Conservation (phyloP, 2,888 invertebrate genomes). For the Busseola fusca region DNA sequence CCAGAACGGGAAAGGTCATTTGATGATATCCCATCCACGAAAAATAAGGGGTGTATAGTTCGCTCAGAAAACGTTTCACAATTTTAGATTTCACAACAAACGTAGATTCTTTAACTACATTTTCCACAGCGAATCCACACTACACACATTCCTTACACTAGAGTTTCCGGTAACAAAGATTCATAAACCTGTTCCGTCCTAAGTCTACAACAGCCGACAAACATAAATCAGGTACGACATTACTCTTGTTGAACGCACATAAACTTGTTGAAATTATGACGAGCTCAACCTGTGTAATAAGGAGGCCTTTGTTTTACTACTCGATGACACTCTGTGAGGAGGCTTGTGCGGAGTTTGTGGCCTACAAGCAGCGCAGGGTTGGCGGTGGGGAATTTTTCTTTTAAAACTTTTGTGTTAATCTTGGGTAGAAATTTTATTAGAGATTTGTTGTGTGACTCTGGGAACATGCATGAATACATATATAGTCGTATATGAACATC, state of each 20-base stretch:
- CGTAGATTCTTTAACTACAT: background rate
- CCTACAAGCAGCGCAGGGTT: conserved; percentile 46
- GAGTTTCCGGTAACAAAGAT: conserved; percentile 59
- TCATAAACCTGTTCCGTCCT: conserved; percentile 63
- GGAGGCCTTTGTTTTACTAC: conserved; percentile 68
- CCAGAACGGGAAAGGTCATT: too few species aligned
- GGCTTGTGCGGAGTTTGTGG: conserved; percentile 58
- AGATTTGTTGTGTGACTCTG: background rate
- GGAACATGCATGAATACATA: background rate
- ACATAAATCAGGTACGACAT: conserved; percentile 66
- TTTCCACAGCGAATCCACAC: conserved; percentile 14
- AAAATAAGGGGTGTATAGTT: too few species aligned
- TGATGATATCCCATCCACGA: too few species aligned
- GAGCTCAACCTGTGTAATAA: conserved; percentile 64
- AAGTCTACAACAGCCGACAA: conserved; percentile 61
- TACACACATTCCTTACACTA: conserved; percentile 41
- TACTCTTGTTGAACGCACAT: conserved; percentile 65
- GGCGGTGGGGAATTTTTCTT: conserved; percentile 1
- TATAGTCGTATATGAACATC: background rate
- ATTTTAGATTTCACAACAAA: background rate
- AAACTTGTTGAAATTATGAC: conserved; percentile 69
- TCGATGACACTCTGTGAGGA: conserved; percentile 64
- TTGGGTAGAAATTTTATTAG: background rate
- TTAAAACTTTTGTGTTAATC: conserved; percentile 18
- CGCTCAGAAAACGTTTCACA: background rate